These are phyloP conservation scores for Cryptophagus acutangulus DNA, from an alignment of 2,888 invertebrate genomes.

Conservation along the genomic window DNA sequence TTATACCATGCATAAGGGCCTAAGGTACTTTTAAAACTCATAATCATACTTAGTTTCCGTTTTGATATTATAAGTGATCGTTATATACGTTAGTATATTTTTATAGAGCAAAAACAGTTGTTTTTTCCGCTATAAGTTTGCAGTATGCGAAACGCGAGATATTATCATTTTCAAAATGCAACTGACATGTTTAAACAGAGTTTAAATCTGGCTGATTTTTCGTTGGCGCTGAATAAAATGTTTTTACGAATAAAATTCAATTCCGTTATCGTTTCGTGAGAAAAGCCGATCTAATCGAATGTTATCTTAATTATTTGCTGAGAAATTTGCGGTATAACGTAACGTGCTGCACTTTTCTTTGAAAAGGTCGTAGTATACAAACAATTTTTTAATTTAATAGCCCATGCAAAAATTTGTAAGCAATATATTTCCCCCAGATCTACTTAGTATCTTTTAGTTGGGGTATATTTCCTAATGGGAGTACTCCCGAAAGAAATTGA, in stretches of 20 bases:
- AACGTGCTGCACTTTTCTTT: slow-evolving; percentile 1
- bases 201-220: no score
- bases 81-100: no score
- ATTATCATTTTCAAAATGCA: slow-evolving; percentile 17
- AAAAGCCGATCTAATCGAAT: slow-evolving; percentile 18
- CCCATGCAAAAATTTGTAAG: no score
- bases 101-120: no score
- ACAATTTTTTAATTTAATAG: no score
- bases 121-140: slow-evolving; percentile 9
- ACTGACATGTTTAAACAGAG: slow-evolving; percentile 19
- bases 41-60: no score
- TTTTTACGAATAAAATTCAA: slow-evolving; percentile 12
- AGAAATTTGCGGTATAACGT: slow-evolving; percentile 1
- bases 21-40: slow-evolving; percentile 5
- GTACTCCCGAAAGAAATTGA: no score
- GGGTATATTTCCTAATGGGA: no score
- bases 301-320: slow-evolving; percentile 6
- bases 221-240: slow-evolving; percentile 10
- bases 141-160: slow-evolving; percentile 21
- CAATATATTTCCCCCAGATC: no score
- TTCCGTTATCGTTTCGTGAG: slow-evolving; percentile 20
- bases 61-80: no score
- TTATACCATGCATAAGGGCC: slow-evolving; percentile 3
- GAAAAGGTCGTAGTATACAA: no score
- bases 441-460: no score